phyloP scores from a whole-genome alignment of 2,888 invertebrate species.

The Alentia gelatinosa region DNA sequence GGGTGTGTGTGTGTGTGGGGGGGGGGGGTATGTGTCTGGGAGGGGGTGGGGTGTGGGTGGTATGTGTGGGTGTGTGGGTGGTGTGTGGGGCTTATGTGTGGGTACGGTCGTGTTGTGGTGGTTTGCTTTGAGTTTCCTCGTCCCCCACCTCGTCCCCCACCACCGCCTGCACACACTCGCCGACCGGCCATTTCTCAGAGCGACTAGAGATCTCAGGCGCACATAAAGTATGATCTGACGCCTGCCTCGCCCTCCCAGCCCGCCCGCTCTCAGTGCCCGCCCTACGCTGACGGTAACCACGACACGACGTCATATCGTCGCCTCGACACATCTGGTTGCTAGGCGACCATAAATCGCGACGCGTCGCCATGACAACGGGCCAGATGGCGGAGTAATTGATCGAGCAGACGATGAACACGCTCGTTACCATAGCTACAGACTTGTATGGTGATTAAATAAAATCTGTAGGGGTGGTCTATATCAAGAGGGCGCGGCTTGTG shows the following conservation, averaged over 20 bases:
- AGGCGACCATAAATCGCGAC: slow-evolving; percentile 4
- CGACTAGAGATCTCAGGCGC: neutral
- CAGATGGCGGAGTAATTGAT: neutral
- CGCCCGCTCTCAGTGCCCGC: neutral
- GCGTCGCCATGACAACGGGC: neutral
- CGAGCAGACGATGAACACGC: slow-evolving; percentile 7
- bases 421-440: slow-evolving; percentile 9
- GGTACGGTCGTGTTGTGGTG: too few relatives aligned
- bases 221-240: neutral
- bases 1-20: too few relatives aligned
- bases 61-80: too few relatives aligned
- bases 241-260: neutral
- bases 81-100: too few relatives aligned
- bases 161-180: neutral
- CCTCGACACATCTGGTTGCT: slow-evolving; percentile 1
- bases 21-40: too few relatives aligned
- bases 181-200: neutral
- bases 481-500: too few relatives aligned
- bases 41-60: too few relatives aligned
- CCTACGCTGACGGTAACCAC: neutral
- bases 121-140: neutral
- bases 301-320: neutral
- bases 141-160: neutral
- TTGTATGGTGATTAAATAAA: neutral
- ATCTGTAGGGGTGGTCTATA: neutral